Base-by-base conservation (phyloP, 2,113 vertebrate species). In the Xiphophorus hellerii region DNA sequence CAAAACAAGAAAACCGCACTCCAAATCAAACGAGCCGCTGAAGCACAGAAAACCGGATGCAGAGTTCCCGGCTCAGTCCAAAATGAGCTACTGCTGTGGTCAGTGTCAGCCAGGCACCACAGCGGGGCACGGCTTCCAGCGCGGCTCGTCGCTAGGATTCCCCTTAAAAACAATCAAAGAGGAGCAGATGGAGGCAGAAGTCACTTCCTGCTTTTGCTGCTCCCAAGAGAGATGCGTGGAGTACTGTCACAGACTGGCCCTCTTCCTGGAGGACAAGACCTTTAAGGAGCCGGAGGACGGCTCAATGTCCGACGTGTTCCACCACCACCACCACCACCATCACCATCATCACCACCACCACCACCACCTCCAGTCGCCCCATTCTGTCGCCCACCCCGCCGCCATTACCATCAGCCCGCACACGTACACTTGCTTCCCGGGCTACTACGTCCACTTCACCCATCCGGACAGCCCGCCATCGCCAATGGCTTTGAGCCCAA, bases 231-330 rank as follows among this genome's bases (percentile, higher is more conserved):
- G 92, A 75, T 96, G 96, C 0, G 94, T 95, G 29, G 93, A 96
- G 69, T 96, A 96, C 80, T 97, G 94, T 83, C 96, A 96, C 93
- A 94, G 96, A 82, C 94, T 98, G 86, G 96, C 97, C 86, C 94
- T 98, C 88, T 95, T 98, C 62, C 96, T 99, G 91, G 96, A 96
- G 2, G 93, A 94, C 84, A 94, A 95, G 86, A 81, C 89, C 73
- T 93, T 86, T 71, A 90, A 92, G 66, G 92, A 94, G 48, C 84
- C 91, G 0, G 92, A 93, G 75, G 92, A 94, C 27, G 81, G 82
- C 74, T 87, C 92, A 0, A 67, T 92, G 70, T 89, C 97, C 92
- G 97, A 94, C 95, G 96, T 87, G 95, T 97, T 74, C 80, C 89
- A 93, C 90, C 91, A 92, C 72, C 90, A 91, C 69, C 90, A 91